These are phyloP conservation scores for Poeciliopsis occidentalis DNA, from an alignment of 2,113 vertebrate genomes.

Conservation along the genomic window DNA sequence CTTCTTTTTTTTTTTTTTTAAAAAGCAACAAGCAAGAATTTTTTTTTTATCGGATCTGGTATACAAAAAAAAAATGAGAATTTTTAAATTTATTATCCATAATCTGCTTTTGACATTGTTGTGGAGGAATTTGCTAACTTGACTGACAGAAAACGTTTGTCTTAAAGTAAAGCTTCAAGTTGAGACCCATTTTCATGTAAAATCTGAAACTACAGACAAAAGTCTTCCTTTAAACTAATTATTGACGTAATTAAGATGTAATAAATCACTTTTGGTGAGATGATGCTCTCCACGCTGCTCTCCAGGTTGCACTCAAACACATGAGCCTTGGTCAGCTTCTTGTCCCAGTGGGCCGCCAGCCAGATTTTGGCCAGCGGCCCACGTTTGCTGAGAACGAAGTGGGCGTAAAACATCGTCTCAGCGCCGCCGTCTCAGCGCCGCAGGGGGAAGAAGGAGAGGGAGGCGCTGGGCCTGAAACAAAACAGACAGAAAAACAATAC, in stretches of 20 bases:
- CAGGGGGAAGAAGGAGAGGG: constrained; percentile 20
- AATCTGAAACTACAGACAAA: no score
- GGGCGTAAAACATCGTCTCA: constrained; percentile 94
- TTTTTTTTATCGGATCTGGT: no score
- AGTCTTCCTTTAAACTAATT: not conserved
- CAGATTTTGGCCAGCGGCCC: constrained; percentile 99
- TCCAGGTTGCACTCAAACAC: constrained; percentile 98
- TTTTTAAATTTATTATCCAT: no score
- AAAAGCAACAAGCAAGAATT: no score
- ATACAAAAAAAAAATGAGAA: no score
- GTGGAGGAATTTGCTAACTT: no score
- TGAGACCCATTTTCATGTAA: no score
- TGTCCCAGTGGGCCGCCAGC: constrained; percentile 98
- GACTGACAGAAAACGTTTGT: no score
- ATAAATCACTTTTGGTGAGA: constrained; percentile 90
- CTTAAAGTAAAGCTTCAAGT: no score
- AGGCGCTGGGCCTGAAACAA: constrained; percentile 33
- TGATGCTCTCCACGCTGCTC: constrained; percentile 97
- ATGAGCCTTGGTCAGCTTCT: constrained; percentile 98
- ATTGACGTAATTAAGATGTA: not conserved
- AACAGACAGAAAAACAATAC: constrained; percentile 4
- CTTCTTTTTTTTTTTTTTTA: no score
- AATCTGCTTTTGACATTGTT: no score
- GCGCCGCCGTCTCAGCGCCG: constrained; percentile 68
- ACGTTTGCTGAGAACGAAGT: constrained; percentile 97